A percentile compares a stretch with the other conserved stretches of the same genome.
Conservation (phyloP, 2,888 invertebrate genomes). For the Conus canariensis region DNA sequence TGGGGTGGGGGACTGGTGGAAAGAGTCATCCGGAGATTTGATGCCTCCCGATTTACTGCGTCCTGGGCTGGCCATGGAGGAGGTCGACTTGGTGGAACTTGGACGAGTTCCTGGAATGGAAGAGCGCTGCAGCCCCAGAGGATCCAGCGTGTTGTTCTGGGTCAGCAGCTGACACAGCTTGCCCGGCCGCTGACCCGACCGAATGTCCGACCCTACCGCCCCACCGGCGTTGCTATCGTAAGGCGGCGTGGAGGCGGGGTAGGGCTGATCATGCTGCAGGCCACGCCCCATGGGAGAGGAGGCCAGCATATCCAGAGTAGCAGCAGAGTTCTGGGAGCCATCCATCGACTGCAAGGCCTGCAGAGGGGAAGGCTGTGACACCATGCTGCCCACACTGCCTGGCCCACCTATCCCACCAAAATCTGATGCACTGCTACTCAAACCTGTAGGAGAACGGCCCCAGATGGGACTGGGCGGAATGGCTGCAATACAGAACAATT, state of each 20-base stretch:
- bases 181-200: constrained; percentile 53
- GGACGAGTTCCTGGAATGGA: not conserved
- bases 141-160: constrained; percentile 55
- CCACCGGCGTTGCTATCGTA: constrained; percentile 26
- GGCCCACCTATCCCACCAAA: constrained; percentile 33
- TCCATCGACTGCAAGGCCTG: constrained; percentile 60
- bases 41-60: constrained; percentile 38
- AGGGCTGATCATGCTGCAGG: constrained; percentile 25
- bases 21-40: constrained; percentile 66
- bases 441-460: constrained; percentile 36
- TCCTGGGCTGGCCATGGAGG: constrained; percentile 22
- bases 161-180: constrained; percentile 69
- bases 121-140: constrained; percentile 10
- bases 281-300: constrained; percentile 11
- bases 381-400: constrained; percentile 44
- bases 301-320: constrained; percentile 29
- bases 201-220: constrained; percentile 20
- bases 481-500: not conserved
- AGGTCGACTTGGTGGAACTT: constrained; percentile 23
- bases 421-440: not conserved
- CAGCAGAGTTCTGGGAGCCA: constrained; percentile 34
- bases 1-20: constrained; percentile 71
- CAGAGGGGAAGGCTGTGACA: constrained; percentile 53
- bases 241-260: constrained; percentile 34
- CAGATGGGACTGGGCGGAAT: constrained; percentile 35